A percentile compares a stretch with the other conserved stretches of the same genome.
phyloP scores from a whole-genome alignment of 2,888 invertebrate genomes.

The Linhomoeus sp. region DNA sequence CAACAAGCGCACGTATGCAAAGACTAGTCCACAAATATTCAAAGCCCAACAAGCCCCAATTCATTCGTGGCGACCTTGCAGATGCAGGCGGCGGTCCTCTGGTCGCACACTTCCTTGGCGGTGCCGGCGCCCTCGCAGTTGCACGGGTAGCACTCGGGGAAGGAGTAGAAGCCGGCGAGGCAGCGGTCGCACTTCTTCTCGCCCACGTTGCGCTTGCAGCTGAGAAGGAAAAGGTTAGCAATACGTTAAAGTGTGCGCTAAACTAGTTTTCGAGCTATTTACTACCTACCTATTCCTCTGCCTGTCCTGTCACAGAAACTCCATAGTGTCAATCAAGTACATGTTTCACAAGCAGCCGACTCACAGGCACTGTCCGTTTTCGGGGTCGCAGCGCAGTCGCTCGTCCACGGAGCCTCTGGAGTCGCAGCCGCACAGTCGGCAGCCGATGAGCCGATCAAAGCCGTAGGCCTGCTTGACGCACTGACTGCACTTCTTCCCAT shows the following conservation, averaged over 20 bases:
- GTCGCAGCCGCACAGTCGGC: conserved; percentile 78
- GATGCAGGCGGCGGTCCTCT: conserved; percentile 47
- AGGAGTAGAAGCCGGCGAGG: conserved; percentile 49
- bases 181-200: conserved; percentile 76
- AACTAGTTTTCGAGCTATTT: not conserved
- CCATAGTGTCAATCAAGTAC: not conserved
- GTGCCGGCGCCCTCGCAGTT: conserved; percentile 54
- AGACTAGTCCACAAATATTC: too few relatives aligned
- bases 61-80: conserved; percentile 43
- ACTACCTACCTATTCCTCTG: not conserved
- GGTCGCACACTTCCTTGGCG: conserved; percentile 65
- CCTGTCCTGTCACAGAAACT: not conserved
- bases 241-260: too few relatives aligned
- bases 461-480: conserved; percentile 75
- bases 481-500: conserved; percentile 69
- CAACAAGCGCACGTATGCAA: too few relatives aligned
- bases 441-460: conserved; percentile 77
- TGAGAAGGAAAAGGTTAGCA: too few relatives aligned
- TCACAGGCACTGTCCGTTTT: conserved; percentile 57
- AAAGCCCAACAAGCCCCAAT: not conserved
- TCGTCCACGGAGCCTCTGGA: conserved; percentile 53
- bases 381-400: conserved; percentile 63
- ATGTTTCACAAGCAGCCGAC: not conserved
- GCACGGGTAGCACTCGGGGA: conserved; percentile 68
- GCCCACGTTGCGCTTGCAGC: conserved; percentile 61